Conservation (phyloP, 2,113 vertebrate genomes). For the Chrysochloris asiatica region DNA sequence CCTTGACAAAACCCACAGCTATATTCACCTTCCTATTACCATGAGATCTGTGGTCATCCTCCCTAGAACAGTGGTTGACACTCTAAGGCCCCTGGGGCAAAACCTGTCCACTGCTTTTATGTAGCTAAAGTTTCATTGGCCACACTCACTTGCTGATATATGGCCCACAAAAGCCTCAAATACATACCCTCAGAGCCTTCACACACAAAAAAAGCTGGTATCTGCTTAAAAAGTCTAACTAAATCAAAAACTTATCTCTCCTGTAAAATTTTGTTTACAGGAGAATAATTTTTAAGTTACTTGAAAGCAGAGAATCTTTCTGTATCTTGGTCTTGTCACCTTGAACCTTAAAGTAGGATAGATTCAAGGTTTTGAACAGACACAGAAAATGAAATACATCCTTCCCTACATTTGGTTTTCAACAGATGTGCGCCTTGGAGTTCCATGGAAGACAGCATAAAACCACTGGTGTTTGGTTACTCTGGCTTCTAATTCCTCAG, state of each 20-base stretch:
- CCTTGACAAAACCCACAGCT: neutral
- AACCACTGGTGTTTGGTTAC: slow-evolving; percentile 71
- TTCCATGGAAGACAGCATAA: slow-evolving; percentile 66
- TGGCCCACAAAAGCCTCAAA: slow-evolving; percentile 8
- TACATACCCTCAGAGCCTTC: neutral
- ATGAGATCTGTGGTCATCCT: neutral
- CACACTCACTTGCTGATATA: neutral
- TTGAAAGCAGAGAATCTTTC: slow-evolving; percentile 25
- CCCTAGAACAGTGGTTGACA: neutral
- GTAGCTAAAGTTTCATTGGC: slow-evolving; percentile 31
- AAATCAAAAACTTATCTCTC: slow-evolving; percentile 45
- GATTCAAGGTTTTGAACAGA: slow-evolving; percentile 15
- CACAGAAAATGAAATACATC: slow-evolving; percentile 56
- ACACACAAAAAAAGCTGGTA: neutral
- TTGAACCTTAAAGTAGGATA: neutral
- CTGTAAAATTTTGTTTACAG: slow-evolving; percentile 2
- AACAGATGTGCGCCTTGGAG: slow-evolving; percentile 48
- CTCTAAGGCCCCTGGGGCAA: neutral
- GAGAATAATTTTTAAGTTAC: neutral
- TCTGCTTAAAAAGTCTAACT: neutral
- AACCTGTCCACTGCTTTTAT: neutral
- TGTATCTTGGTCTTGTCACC: neutral
- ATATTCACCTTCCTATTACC: neutral
- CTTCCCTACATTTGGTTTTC: slow-evolving; percentile 63
- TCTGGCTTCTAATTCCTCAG: slow-evolving; percentile 73